These are phyloP conservation scores for Cnemophilus loriae DNA, from an alignment of 2,113 vertebrate species.

Conservation along the genomic window DNA sequence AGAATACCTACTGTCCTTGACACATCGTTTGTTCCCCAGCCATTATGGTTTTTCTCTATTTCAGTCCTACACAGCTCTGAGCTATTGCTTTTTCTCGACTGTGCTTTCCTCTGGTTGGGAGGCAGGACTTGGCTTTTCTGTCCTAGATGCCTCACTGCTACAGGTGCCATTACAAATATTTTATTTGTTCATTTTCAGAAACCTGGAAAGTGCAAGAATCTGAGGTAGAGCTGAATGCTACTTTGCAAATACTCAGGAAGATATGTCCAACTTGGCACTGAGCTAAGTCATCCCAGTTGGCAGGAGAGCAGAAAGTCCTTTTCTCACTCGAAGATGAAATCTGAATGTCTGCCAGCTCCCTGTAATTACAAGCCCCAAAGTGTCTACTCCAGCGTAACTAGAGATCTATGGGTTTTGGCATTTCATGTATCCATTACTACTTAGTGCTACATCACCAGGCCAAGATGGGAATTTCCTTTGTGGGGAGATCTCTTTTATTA, in stretches of 20 bases:
- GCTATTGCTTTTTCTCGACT: neutral
- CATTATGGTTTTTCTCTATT: neutral
- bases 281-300: neutral
- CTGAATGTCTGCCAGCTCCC: conserved; percentile 29
- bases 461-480: conserved; percentile 48
- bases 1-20: neutral
- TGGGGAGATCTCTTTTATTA: conserved; percentile 35
- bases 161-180: conserved; percentile 50
- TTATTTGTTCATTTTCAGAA: conserved; percentile 3
- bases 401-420: neutral
- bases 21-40: neutral
- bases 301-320: conserved; percentile 31
- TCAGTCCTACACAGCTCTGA: neutral
- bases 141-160: neutral
- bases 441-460: conserved; percentile 5
- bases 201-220: neutral
- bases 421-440: conserved; percentile 38
- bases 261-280: neutral
- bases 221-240: neutral
- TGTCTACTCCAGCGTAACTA: conserved; percentile 13
- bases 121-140: neutral
- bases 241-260: conserved; percentile 16
- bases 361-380: conserved; percentile 41
- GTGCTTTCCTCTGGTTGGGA: neutral
- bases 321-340: conserved; percentile 33